Evolutionary conservation across 1,140 invertebrate species (phyloP).

Genomic region (Parapsyche elsis): DNA sequence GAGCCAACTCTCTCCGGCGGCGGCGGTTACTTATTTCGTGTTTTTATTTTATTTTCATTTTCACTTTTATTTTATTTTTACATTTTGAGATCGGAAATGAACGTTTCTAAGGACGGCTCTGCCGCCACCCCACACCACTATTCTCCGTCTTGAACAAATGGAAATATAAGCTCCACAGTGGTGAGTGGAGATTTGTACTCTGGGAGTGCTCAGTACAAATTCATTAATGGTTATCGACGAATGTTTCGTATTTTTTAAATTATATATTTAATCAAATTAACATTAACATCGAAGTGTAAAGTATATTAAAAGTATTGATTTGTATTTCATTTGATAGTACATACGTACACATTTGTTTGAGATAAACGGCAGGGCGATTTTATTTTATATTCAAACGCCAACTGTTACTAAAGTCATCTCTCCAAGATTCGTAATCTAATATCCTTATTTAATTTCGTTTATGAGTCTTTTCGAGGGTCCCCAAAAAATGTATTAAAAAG

Average conservation of each 20-base stretch:
- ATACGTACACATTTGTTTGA: too few species aligned
- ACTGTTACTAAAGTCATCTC: conserved; percentile 14
- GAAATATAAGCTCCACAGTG: not conserved
- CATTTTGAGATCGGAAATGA: conserved; percentile 38
- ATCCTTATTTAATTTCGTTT: conserved; percentile 52
- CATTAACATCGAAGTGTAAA: too few species aligned
- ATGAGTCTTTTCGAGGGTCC: conserved; percentile 46
- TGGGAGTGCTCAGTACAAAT: not conserved
- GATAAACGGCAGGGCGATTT: too few species aligned
- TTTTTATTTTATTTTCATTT: conserved; percentile 1
- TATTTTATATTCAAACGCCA: not conserved
- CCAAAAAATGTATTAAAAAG: conserved; percentile 52
- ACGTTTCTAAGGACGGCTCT: conserved; percentile 22
- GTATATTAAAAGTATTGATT: too few species aligned
- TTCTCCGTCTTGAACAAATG: not conserved
- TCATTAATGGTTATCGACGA: too few species aligned
- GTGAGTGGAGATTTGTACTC: not conserved
- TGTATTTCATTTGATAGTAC: too few species aligned
- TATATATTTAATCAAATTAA: too few species aligned
- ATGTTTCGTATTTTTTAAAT: too few species aligned
- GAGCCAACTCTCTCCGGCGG: conserved; percentile 21
- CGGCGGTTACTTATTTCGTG: conserved; percentile 38
- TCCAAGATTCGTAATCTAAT: conserved; percentile 38
- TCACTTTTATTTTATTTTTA: not conserved
- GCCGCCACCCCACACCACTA: not conserved